A percentile compares a stretch with the other conserved stretches of the same genome.
These are phyloP conservation scores for Choreutis nemorana DNA, from an alignment of 2,888 invertebrate species.

Conservation along the genomic window DNA sequence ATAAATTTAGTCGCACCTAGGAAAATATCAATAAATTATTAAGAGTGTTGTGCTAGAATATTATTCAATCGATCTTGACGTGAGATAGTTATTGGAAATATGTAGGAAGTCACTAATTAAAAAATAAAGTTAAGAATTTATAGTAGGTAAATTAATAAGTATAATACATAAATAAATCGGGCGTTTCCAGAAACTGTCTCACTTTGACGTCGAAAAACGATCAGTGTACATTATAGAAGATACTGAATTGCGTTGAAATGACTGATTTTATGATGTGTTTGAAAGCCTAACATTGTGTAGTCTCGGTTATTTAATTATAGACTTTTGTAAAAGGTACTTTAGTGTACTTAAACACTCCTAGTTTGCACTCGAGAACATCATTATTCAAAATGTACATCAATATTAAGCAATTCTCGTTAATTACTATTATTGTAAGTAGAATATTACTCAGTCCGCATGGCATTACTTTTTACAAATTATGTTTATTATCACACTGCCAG, in stretches of 20 bases:
- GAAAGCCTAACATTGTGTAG: conserved; percentile 63
- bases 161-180: too few relatives aligned
- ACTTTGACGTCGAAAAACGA: conserved; percentile 54
- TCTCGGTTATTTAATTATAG: conserved; percentile 53
- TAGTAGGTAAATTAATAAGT: conserved; percentile 47
- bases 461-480: conserved; percentile 30
- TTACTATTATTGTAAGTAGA: conserved; percentile 59
- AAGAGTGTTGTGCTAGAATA: conserved; percentile 66
- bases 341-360: conserved; percentile 60
- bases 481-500: conserved; percentile 63
- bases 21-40: conserved; percentile 66
- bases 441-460: conserved; percentile 21
- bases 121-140: conserved; percentile 61
- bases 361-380: conserved; percentile 57
- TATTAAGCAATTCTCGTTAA: conserved; percentile 61
- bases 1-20: conserved; percentile 66
- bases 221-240: conserved; percentile 64
- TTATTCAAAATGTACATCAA: conserved; percentile 39
- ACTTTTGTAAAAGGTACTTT: conserved; percentile 45
- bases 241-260: conserved; percentile 64
- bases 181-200: conserved; percentile 50
- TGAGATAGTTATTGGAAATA: conserved; percentile 48
- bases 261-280: conserved; percentile 66
- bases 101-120: conserved; percentile 63
- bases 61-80: conserved; percentile 52